These are phyloP conservation scores for Holotrichia oblita DNA, from an alignment of 1,140 invertebrate species.

Conservation along the genomic window DNA sequence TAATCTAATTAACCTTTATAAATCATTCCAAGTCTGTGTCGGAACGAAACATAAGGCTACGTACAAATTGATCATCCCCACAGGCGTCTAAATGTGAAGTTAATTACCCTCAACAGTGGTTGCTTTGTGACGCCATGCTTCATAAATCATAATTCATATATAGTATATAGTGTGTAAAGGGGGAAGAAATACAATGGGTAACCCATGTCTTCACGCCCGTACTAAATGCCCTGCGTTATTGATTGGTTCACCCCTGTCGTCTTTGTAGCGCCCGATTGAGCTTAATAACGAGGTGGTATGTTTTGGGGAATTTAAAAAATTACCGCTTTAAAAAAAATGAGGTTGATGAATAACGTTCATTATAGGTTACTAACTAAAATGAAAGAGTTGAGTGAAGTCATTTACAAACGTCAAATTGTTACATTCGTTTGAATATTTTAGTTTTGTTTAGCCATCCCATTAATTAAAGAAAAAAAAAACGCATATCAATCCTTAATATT, in stretches of 20 bases:
- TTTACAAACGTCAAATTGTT: too few relatives aligned
- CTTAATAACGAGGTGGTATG: not conserved
- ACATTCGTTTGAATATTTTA: too few relatives aligned
- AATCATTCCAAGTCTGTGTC: not conserved
- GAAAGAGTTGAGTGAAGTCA: too few relatives aligned
- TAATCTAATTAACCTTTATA: not conserved
- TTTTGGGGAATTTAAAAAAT: not conserved
- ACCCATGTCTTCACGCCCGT: constrained; percentile 44
- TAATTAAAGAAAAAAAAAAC: too few relatives aligned
- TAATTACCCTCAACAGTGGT: constrained; percentile 52
- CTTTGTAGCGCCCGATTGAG: too few relatives aligned
- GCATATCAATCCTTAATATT: too few relatives aligned
- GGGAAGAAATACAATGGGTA: constrained; percentile 42
- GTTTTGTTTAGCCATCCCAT: too few relatives aligned
- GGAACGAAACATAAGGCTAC: not conserved
- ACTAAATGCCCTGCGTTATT: constrained; percentile 13
- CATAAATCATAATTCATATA: constrained; percentile 52
- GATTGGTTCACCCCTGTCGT: constrained; percentile 7
- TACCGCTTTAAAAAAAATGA: too few relatives aligned
- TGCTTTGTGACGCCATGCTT: constrained; percentile 48
- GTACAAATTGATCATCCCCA: constrained; percentile 37
- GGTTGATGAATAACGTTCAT: too few relatives aligned
- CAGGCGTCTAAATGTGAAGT: constrained; percentile 45
- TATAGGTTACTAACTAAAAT: too few relatives aligned
- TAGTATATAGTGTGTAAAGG: too few relatives aligned